Evolutionary conservation across 2,113 vertebrate genomes (phyloP), one percentile per base, ranked within the genome.

Genomic region (Lampris megalopsis): DNA sequence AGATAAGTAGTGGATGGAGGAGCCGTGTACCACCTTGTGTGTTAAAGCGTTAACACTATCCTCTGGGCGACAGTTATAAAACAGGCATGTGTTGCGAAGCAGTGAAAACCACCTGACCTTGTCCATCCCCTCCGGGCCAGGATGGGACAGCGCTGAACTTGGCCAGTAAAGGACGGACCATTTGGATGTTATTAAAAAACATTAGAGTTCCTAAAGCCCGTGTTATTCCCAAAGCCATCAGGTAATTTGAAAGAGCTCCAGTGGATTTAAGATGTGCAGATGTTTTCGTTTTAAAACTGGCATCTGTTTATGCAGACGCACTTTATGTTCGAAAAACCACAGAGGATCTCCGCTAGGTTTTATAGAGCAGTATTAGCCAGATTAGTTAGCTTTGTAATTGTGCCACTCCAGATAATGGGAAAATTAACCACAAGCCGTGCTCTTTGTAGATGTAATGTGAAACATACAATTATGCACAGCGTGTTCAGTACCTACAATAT

Each of bases 261-360:
- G 87, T 48, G 9, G 84, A 83, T 94, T 92, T 93, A 93, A 93
- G 93, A 91, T 90, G 84, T 92, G 88, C 92, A 94, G 94, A 94
- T 94, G 92, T 93, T 94, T 93, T 94, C 52, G 71, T 81, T 94
- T 92, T 92, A 91, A 91, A 88, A 68, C 89, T 85, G 88, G 93
- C 94, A 94, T 93, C 94, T 94, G 94, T 94, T 94, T 94, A 92
- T 91, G 82, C 90, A 91, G 90, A 90, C 87, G 68, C 84, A 76
- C 85, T 93, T 92, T 91, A 92, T 91, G 93, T 90, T 88, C 53
- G 50, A 75, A 90, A 92, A 92, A 88, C 83, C 90, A 92, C 92
- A 91, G 85, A 92, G 89, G 92, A 91, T 91, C 89, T 87, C 89
- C 86, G 81, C 87, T 90, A 83, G 87, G 75, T 93, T 93, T 94